phyloP scores from a whole-genome alignment of 2,113 vertebrate genomes.

The Pavo muticus region DNA sequence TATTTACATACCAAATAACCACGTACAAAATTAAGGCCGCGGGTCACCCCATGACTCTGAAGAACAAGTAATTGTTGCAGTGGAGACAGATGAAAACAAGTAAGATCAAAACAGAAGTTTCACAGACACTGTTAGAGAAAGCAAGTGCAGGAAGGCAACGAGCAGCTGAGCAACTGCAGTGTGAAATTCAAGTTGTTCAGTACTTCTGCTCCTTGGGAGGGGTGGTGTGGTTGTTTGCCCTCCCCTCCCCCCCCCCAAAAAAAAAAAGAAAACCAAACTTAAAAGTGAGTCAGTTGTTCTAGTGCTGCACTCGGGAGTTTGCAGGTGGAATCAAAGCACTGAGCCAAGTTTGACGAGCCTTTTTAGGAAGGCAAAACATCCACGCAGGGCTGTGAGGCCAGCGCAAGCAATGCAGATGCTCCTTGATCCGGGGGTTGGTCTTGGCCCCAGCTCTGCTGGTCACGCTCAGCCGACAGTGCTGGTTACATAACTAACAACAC shows the following conservation, averaged over 20 bases:
- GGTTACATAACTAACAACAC: conserved; percentile 47
- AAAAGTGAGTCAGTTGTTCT: neutral
- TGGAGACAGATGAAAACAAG: neutral
- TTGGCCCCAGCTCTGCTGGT: neutral
- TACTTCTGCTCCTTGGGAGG: no score
- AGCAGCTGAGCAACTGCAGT: neutral
- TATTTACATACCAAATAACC: conserved; percentile 40
- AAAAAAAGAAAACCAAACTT: neutral
- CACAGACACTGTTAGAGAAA: neutral
- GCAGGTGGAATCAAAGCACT: neutral
- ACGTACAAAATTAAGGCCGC: conserved; percentile 6
- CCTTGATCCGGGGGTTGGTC: neutral
- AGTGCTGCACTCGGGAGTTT: neutral
- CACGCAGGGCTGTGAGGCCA: neutral
- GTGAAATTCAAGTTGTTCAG: neutral
- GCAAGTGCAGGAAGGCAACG: neutral
- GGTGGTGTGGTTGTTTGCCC: neutral
- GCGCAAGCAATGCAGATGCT: neutral
- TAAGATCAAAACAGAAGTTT: neutral
- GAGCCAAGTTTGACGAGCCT: neutral
- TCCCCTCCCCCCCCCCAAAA: neutral
- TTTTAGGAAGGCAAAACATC: neutral
- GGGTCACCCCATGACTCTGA: conserved; percentile 31
- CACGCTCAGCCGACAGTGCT: conserved; percentile 6
- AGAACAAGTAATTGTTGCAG: neutral